Conservation (phyloP, 1,140 invertebrate species). For the Ceratina japonica region DNA sequence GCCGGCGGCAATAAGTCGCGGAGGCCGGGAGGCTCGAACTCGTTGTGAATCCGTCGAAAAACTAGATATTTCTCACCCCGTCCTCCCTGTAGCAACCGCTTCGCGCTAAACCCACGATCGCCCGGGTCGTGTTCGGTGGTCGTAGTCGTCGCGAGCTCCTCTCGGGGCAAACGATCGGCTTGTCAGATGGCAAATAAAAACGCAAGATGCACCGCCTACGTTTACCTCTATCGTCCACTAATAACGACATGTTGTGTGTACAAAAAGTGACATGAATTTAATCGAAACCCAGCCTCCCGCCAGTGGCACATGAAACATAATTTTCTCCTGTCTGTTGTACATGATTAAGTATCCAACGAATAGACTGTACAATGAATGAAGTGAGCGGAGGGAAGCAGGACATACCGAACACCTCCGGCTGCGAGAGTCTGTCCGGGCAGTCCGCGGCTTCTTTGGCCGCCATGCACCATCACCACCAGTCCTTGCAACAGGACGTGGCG, state of each 20-base stretch:
- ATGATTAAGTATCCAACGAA: conserved; percentile 19
- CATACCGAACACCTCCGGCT: conserved; percentile 76
- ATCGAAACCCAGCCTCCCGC: not conserved
- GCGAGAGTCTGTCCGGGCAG: conserved; percentile 75
- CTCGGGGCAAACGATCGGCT: not conserved
- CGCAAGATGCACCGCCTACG: not conserved
- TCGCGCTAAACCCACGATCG: not conserved
- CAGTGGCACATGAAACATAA: not conserved
- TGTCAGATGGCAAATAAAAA: not conserved
- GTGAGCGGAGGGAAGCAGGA: conserved; percentile 78
- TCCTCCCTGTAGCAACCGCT: not conserved
- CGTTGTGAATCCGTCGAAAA: no score
- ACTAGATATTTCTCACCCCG: not conserved
- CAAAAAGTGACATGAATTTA: not conserved
- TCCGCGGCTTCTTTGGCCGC: conserved; percentile 69
- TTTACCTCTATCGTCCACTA: not conserved
- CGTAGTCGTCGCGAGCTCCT: not conserved
- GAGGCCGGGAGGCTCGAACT: not conserved
- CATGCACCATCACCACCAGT: conserved; percentile 70
- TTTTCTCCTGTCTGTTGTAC: conserved; percentile 3
- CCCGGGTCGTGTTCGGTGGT: not conserved
- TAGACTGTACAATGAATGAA: conserved; percentile 76
- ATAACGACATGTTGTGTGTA: not conserved
- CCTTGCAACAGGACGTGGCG: conserved; percentile 71
- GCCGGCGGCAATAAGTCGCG: not conserved